These are phyloP conservation scores for Maniola jurtina DNA, from an alignment of 1,140 invertebrate genomes.

Conservation along the genomic window DNA sequence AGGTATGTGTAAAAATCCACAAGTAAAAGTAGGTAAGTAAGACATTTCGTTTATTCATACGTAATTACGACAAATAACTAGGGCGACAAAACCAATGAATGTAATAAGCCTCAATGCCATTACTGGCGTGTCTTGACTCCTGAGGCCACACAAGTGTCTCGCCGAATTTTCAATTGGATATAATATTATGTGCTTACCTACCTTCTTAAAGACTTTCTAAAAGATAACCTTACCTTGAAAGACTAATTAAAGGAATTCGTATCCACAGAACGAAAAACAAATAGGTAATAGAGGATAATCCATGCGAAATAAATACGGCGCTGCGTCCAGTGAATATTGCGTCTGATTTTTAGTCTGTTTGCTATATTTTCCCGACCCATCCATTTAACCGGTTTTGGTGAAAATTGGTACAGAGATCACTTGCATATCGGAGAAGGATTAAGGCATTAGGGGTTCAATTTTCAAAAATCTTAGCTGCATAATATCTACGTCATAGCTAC, in stretches of 20 bases:
- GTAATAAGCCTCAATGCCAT: slow-evolving; percentile 58
- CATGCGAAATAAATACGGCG: too few relatives aligned
- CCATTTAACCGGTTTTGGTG: too few relatives aligned
- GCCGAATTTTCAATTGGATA: slow-evolving; percentile 61
- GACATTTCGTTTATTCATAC: slow-evolving; percentile 1
- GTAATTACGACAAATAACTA: slow-evolving; percentile 14
- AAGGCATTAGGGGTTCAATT: too few relatives aligned
- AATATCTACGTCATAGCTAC: too few relatives aligned
- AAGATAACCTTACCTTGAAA: not conserved
- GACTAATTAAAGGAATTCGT: not conserved
- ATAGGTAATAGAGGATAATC: too few relatives aligned
- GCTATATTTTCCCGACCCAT: too few relatives aligned
- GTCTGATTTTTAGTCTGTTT: too few relatives aligned
- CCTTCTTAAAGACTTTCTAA: slow-evolving; percentile 9
- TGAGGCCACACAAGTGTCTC: slow-evolving; percentile 65
- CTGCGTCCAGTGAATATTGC: too few relatives aligned
- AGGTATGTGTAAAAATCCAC: not conserved
- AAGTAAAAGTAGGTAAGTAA: not conserved
- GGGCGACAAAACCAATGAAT: slow-evolving; percentile 42
- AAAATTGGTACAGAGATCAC: too few relatives aligned
- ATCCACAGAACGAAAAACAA: too few relatives aligned
- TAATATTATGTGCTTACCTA: slow-evolving; percentile 9
- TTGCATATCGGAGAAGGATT: too few relatives aligned
- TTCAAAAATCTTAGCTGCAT: too few relatives aligned
- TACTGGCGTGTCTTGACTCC: slow-evolving; percentile 59